Percentiles rank a stretch among this genome's conserved stretches.
These are phyloP conservation scores for Lasius platythorax DNA, from an alignment of 2,888 invertebrate species.

Conservation along the genomic window DNA sequence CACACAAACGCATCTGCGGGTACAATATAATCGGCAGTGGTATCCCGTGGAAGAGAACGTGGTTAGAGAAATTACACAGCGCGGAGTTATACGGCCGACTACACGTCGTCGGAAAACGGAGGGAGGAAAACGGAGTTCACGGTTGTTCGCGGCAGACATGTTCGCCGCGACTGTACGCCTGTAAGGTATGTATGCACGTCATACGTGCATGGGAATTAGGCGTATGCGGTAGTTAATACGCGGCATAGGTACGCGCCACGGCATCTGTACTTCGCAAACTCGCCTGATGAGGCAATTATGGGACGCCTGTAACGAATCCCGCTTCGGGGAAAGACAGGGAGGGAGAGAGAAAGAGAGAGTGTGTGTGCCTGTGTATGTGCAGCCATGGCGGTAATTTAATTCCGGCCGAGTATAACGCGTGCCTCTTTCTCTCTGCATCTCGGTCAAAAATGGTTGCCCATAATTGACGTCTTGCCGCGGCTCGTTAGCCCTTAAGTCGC, in stretches of 20 bases:
- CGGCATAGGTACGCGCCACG: conserved; percentile 30
- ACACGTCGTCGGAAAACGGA: conserved; percentile 28
- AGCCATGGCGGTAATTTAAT: conserved; percentile 33
- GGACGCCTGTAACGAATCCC: conserved; percentile 43
- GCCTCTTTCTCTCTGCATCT: neutral
- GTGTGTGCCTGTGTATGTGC: neutral
- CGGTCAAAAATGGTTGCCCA: conserved; percentile 34
- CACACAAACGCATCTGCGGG: conserved; percentile 24
- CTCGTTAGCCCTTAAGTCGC: conserved; percentile 31
- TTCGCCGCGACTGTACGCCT: conserved; percentile 15
- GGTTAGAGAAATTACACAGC: conserved; percentile 48
- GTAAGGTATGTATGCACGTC: conserved; percentile 7
- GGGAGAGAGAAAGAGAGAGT: neutral
- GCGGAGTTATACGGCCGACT: conserved; percentile 2
- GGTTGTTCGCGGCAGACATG: conserved; percentile 39
- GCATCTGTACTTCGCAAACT: conserved; percentile 51
- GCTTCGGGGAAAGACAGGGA: neutral
- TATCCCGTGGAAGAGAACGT: conserved; percentile 41
- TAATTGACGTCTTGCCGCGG: conserved; percentile 35
- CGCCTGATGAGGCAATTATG: conserved; percentile 54
- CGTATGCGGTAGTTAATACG: conserved; percentile 48
- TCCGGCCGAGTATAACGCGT: neutral
- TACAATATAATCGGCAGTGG: conserved; percentile 44
- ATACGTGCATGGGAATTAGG: conserved; percentile 38
- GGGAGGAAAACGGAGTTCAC: conserved; percentile 35